phyloP scores from a whole-genome alignment of 2,888 invertebrate species.

The Stegana nigrithorax region DNA sequence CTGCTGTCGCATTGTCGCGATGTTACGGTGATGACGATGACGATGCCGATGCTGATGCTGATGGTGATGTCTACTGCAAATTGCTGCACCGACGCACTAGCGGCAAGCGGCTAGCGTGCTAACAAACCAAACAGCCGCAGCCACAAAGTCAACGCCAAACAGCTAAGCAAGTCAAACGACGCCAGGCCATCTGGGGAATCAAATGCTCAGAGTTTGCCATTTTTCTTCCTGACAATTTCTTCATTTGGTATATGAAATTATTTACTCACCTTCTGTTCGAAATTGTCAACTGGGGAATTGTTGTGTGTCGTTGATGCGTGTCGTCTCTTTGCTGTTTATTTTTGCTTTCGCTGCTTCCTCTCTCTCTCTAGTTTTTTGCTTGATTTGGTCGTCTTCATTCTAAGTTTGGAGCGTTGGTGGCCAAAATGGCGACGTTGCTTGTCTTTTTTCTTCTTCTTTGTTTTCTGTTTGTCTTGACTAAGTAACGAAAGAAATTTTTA shows the following conservation, averaged over 20 bases:
- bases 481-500: too few relatives aligned
- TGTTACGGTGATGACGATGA: neutral
- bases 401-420: slow-evolving; percentile 13
- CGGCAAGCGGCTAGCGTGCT: slow-evolving; percentile 52
- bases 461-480: neutral
- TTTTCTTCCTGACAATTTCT: slow-evolving; percentile 9
- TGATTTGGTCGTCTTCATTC: too few relatives aligned
- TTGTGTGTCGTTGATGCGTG: neutral
- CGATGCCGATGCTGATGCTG: too few relatives aligned
- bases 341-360: too few relatives aligned
- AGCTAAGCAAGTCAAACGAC: too few relatives aligned
- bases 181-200: slow-evolving; percentile 4
- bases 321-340: neutral
- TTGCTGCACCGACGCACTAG: slow-evolving; percentile 50
- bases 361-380: too few relatives aligned
- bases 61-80: slow-evolving; percentile 56
- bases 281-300: slow-evolving; percentile 57
- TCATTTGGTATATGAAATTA: slow-evolving; percentile 51
- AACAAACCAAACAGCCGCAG: slow-evolving; percentile 35
- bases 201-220: neutral
- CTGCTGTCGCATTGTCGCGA: too few relatives aligned
- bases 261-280: slow-evolving; percentile 46
- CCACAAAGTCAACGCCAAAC: neutral
- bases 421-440: slow-evolving; percentile 1
- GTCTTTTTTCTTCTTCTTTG: neutral